Conservation (phyloP, 2,113 vertebrate species). For the Dunckerocampus dactyliophorus region DNA sequence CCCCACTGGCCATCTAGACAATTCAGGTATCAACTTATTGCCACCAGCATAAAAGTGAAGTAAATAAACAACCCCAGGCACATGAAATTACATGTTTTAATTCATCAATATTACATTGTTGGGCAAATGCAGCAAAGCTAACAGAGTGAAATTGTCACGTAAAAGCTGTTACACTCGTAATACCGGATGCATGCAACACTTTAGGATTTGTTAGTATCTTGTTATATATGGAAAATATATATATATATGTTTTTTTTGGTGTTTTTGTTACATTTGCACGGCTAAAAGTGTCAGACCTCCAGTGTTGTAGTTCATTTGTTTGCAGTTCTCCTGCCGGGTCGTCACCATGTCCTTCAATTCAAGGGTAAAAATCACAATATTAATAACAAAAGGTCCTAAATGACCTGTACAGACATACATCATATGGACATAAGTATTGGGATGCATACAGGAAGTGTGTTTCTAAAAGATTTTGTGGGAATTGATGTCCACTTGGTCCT, state of each 20-base stretch:
- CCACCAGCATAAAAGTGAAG: too few relatives aligned
- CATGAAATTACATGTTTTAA: neutral
- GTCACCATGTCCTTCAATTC: conserved; percentile 48
- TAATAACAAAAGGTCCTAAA: neutral
- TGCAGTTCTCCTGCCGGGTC: conserved; percentile 45
- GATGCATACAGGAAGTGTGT: neutral
- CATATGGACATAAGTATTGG: too few relatives aligned
- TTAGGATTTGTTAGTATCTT: neutral
- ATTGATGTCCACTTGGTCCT: neutral
- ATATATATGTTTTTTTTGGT: neutral
- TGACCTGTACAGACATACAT: neutral
- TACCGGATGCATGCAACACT: neutral
- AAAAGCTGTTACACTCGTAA: neutral
- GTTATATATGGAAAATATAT: too few relatives aligned
- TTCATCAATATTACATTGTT: neutral
- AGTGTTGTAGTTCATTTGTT: conserved; percentile 56
- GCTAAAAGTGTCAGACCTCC: conserved; percentile 60
- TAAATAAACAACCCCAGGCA: too few relatives aligned
- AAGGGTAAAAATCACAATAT: neutral
- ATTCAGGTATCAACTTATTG: too few relatives aligned
- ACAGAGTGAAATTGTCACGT: neutral
- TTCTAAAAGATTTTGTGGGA: neutral
- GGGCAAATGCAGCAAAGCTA: neutral
- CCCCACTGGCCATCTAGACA: too few relatives aligned
- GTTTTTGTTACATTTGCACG: conserved; percentile 5